Percentiles rank a stretch among this genome's conserved stretches.
phyloP scores from a whole-genome alignment of 2,888 invertebrate species.

The Phanerotoma sp. region DNA sequence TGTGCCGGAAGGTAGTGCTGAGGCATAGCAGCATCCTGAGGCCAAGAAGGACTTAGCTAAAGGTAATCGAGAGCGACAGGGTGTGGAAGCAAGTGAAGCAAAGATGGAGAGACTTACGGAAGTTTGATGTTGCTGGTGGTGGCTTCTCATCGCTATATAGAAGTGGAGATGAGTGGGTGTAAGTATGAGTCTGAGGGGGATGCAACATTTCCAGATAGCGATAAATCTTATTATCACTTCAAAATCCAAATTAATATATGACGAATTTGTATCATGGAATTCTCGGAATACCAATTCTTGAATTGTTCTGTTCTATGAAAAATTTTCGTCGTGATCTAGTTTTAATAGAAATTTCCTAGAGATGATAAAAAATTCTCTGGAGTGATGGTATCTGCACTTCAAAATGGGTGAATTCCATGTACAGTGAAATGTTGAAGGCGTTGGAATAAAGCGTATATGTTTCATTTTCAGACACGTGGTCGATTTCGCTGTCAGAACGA shows the following conservation, averaged over 20 bases:
- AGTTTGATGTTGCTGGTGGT: conserved; percentile 19
- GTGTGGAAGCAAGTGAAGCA: background rate
- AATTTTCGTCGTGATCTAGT: too few species aligned
- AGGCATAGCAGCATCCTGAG: background rate
- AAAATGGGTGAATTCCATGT: too few species aligned
- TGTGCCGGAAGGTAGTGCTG: background rate
- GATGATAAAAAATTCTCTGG: too few species aligned
- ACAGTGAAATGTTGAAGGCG: too few species aligned
- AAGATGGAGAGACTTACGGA: conserved; percentile 4
- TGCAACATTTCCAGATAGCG: conserved; percentile 30
- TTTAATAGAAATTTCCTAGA: too few species aligned
- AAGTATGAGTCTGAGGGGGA: conserved; percentile 32
- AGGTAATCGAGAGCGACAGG: conserved; percentile 4
- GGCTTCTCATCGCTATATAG: background rate
- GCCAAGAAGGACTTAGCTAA: background rate
- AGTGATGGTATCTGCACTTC: too few species aligned
- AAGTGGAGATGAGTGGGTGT: conserved; percentile 16
- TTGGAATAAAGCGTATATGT: too few species aligned
- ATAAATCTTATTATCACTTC: conserved; percentile 44
- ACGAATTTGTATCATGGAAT: conserved; percentile 8
- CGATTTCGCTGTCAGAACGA: too few species aligned
- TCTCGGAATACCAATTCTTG: too few species aligned
- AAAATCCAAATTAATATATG: conserved; percentile 36
- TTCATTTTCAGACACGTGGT: too few species aligned
- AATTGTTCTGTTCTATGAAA: too few species aligned